Evolutionary conservation across 2,113 vertebrate species (phyloP).

Genomic region (Scomber japonicus): DNA sequence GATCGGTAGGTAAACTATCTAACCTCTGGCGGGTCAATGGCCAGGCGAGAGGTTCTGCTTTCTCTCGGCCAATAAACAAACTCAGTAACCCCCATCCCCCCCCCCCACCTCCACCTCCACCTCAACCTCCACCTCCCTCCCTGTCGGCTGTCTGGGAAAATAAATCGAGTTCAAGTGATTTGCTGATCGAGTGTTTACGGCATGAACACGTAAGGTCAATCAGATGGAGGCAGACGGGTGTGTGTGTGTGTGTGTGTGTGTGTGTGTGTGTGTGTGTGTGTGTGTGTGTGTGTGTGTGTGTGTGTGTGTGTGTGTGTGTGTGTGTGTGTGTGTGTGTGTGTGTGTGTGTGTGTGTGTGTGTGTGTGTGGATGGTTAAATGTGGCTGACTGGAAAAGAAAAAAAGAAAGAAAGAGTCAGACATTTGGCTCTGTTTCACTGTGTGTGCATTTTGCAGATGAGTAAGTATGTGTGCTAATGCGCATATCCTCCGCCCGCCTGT

Average conservation of each 20-base stretch:
- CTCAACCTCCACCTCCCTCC: no score
- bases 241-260: no score
- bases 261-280: no score
- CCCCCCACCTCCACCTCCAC: no score
- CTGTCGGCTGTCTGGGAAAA: not conserved
- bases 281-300: no score
- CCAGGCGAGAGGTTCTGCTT: not conserved
- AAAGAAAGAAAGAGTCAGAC: slow-evolving; percentile 1
- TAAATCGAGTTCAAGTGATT: not conserved
- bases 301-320: no score
- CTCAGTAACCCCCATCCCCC: no score
- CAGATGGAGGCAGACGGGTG: not conserved
- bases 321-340: not conserved
- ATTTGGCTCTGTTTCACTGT: not conserved
- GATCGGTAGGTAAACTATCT: no score
- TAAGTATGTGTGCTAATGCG: slow-evolving; percentile 41
- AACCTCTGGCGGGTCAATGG: no score
- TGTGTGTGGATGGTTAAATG: not conserved
- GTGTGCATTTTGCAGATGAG: slow-evolving; percentile 50
- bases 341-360: not conserved
- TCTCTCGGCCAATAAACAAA: slow-evolving; percentile 12
- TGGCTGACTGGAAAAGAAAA: not conserved
- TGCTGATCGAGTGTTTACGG: slow-evolving; percentile 7
- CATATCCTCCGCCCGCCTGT: no score
- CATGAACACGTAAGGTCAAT: slow-evolving; percentile 15